Base-by-base conservation (phyloP, 2,888 invertebrate genomes). In the Caenorhabditis sp. region DNA sequence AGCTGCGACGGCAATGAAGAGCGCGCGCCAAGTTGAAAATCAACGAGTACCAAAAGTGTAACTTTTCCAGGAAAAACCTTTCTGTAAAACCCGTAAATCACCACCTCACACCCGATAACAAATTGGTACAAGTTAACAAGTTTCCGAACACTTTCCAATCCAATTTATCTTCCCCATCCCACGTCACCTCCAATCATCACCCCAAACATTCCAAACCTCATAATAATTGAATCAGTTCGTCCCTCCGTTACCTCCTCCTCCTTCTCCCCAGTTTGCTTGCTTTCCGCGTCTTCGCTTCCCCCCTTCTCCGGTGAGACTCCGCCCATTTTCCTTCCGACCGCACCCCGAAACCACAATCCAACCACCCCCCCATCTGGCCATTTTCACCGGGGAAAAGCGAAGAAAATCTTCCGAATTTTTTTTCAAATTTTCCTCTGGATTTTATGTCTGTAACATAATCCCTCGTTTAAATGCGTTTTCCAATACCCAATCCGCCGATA, bases 201-300 rank as follows among this genome's bases (percentile, higher is more conserved):
- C 20, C 40, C 6, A 13, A 2, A 8, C 40, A 8, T 2, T 40
- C 40, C 6, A 2, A 5, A 44, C 56, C 28, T 55, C 40, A 44
- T 62, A 62, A 50, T 56, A 56, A 68, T 68, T 47, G 28, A 68
- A 47, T 68, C 56, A 56, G 56, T 32, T 15, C 56, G 40, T 40
- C 20, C 47, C 18, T 28, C 51, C 22, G 18, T 53, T 51, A 28
- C 37, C 37, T 53, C 65, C 18, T 56, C 47, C 44, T 53, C 67
- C 40, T 40, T 15, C 40, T 40, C 13, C 40, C 2, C 20, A 3
- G n/a, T 44, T 44, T 56, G 68, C 68, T 68, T 68, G 44, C 44
- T 47, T 32, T 37, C 53, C 53, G 53, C 37, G 13, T 51, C 55
- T 13, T n/a, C n/a, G n/a, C n/a, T n/a, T n/a, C n/a, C n/a, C n/a